phyloP scores from a whole-genome alignment of 2,888 invertebrate species.

The Drosophila koepferae region DNA sequence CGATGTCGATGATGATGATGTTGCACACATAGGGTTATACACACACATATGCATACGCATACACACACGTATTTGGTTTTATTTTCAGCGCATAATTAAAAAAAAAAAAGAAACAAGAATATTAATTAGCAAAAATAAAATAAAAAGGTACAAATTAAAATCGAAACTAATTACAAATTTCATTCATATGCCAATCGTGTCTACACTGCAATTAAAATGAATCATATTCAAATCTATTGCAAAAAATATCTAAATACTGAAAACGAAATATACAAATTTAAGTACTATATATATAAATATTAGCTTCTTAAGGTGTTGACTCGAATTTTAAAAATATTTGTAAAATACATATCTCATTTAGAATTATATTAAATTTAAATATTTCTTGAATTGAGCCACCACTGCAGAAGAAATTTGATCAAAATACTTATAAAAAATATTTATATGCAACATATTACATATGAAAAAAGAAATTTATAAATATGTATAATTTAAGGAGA shows the following conservation, averaged over 20 bases:
- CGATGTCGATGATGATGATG: constrained; percentile 54
- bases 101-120: constrained; percentile 73
- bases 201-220: constrained; percentile 22
- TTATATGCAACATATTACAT: not conserved
- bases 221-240: constrained; percentile 28
- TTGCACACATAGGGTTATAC: constrained; percentile 56
- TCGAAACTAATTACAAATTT: constrained; percentile 46
- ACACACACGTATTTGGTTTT: constrained; percentile 57
- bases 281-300: not conserved
- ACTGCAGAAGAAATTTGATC: not conserved
- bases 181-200: constrained; percentile 56
- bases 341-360: not conserved
- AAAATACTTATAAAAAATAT: not conserved
- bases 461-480: not conserved
- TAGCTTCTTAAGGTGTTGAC: not conserved
- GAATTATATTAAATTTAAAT: not conserved
- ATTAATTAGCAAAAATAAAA: constrained; percentile 76
- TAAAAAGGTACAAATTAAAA: constrained; percentile 38
- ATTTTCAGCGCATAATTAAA: constrained; percentile 64
- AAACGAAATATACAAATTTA: not conserved
- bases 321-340: not conserved
- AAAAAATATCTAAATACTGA: constrained; percentile 5
- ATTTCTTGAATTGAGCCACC: not conserved
- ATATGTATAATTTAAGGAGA: not conserved
- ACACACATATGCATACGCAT: constrained; percentile 46